phyloP scores from a whole-genome alignment of 2,888 invertebrate genomes.

The Girardia tigrina region DNA sequence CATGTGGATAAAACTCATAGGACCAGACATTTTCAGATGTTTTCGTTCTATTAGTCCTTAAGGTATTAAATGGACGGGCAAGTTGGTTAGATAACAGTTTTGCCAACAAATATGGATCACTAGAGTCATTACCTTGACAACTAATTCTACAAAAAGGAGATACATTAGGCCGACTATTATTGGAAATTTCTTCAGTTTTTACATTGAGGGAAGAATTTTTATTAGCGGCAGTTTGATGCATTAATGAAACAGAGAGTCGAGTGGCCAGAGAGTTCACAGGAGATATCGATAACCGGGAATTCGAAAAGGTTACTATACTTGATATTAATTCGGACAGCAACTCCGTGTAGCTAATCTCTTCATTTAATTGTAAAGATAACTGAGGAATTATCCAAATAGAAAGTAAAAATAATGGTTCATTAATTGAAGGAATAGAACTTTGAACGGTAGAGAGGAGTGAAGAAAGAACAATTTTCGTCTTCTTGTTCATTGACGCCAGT shows the following conservation, averaged over 20 bases:
- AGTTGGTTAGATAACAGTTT: neutral
- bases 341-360: neutral
- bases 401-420: neutral
- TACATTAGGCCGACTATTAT: neutral
- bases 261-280: neutral
- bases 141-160: neutral
- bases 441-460: neutral
- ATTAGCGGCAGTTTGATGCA: neutral
- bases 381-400: neutral
- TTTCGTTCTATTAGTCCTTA: neutral
- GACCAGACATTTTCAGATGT: constrained; percentile 58
- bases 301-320: neutral
- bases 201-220: neutral
- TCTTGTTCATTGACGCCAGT: neutral
- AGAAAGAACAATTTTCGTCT: neutral
- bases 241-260: neutral
- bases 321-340: neutral
- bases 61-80: neutral
- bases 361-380: neutral
- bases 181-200: neutral
- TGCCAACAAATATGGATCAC: neutral
- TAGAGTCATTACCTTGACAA: constrained; percentile 7
- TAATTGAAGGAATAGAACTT: neutral
- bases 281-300: neutral
- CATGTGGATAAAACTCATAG: constrained; percentile 82